Base-by-base conservation (phyloP, 2,888 invertebrate genomes). In the Gymnosoma rotundatum region DNA sequence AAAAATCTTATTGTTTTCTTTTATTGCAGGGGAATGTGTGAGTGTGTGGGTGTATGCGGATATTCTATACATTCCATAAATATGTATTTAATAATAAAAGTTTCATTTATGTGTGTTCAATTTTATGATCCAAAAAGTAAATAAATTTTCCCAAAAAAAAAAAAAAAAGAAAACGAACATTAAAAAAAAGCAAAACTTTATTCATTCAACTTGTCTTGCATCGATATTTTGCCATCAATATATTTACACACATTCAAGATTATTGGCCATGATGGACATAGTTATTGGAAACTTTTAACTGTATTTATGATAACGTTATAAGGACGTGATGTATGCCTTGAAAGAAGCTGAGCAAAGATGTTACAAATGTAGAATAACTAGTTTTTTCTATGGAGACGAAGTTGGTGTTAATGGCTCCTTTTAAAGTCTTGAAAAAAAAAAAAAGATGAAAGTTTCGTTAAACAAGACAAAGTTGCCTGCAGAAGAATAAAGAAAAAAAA, bases 241-340 rank as follows among this genome's bases (percentile, higher is more conserved):
- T 54, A 56, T 63, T 38, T 21, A 63, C 54, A 75, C 74, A 32
- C 6, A 32, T 32, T 32, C 8, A 56, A 21, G 38, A 60, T 70
- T 75, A 81, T 82, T 66, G 72, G 66, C 61, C 69, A 75, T 48
- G 64, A 75, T 81, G 69, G 81, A 64, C 75, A 18, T n/a, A n/a
- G 32, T 38, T 52, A 42, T 45, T 36, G 14, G 18, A 72, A 60
- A 66, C 61, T 64, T 70, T 64, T 38, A 64, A 64, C 56, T 74
- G 48, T 50, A 64, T 75, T 81, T 81, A 81, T 63, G 81, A 76
- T 64, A 66, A 4, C 20, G 58, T 52, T 72, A 60, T 21, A 48
- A 64, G 60, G 5, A 48, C 45, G 16, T 48, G 45, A n/a, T 48
- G n/a, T 48, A 16, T 48, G 45, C 14, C 1, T 42, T 42, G 45